These are phyloP conservation scores for Xiphydria camelus DNA, from an alignment of 2,888 invertebrate species.

Conservation along the genomic window DNA sequence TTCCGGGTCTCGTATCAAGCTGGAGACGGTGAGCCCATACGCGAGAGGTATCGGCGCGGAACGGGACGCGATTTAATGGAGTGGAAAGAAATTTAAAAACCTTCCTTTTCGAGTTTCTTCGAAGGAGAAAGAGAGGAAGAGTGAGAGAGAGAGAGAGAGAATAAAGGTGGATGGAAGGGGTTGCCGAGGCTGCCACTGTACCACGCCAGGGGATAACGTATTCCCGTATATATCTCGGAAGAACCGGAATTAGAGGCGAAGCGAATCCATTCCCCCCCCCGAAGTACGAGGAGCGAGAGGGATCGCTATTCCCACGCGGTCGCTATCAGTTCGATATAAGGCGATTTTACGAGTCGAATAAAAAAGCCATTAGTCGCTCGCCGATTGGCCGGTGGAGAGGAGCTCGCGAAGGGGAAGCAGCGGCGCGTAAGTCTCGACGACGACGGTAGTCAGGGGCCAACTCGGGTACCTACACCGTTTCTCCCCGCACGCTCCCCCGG, in stretches of 20 bases:
- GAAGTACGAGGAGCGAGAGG: constrained; percentile 12
- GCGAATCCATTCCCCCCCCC: no score
- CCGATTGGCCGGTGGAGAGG: constrained; percentile 23
- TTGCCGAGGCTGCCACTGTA: no score
- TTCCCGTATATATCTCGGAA: no score
- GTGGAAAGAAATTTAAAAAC: constrained; percentile 49
- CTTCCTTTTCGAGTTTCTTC: constrained; percentile 16
- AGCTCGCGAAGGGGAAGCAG: background rate
- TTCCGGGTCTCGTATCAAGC: constrained; percentile 15
- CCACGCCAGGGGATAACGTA: no score
- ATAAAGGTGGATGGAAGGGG: no score
- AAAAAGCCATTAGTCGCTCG: constrained; percentile 44
- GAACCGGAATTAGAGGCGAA: no score
- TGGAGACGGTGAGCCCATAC: constrained; percentile 6
- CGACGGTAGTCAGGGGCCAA: no score
- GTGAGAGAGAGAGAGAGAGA: no score
- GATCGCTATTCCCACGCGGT: constrained; percentile 31
- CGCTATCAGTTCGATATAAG: constrained; percentile 43
- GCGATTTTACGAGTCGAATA: constrained; percentile 44
- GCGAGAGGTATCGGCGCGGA: constrained; percentile 19
- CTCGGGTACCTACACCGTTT: no score
- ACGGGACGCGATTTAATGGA: constrained; percentile 43
- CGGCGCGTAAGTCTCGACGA: no score
- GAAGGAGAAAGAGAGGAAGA: background rate
- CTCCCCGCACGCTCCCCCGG: no score